Percentiles rank a stretch among this genome's conserved stretches.
Conservation (phyloP, 53 echinoderm and acorn worm genomes). For the Hippasteria phrygiana region DNA sequence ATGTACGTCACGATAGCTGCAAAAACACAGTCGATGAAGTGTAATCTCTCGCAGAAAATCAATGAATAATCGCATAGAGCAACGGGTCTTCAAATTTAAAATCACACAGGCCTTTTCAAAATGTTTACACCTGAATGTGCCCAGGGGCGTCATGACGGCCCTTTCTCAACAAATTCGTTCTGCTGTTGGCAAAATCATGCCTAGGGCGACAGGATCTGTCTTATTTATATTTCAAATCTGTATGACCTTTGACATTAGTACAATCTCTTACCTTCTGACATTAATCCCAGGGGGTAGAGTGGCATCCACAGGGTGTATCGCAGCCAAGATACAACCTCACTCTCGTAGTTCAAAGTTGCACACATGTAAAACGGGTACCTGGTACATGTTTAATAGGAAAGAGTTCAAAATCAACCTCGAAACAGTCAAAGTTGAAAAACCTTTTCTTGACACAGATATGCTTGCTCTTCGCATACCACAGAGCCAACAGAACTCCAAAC, state of each 20-base stretch:
- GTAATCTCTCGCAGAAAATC: not conserved
- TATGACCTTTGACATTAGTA: not conserved
- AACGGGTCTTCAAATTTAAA: too few species aligned
- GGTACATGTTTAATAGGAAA: not conserved
- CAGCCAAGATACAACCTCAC: slow-evolving; percentile 90
- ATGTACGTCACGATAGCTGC: slow-evolving; percentile 75
- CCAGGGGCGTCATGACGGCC: too few species aligned
- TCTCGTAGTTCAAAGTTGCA: slow-evolving; percentile 76
- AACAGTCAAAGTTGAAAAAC: too few species aligned
- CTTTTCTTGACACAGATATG: too few species aligned
- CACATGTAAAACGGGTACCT: slow-evolving; percentile 97
- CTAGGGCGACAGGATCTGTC: too few species aligned
- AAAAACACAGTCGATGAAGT: not conserved
- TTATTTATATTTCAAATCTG: too few species aligned
- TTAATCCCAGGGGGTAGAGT: slow-evolving; percentile 89
- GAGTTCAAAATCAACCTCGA: not conserved
- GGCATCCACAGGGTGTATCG: slow-evolving; percentile 97
- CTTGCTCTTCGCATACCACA: too few species aligned
- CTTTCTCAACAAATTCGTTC: too few species aligned
- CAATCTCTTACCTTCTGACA: slow-evolving; percentile 83
- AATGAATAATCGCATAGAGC: not conserved
- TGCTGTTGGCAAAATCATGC: too few species aligned
- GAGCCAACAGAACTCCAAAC: too few species aligned
- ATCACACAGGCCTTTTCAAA: too few species aligned
- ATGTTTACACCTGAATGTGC: too few species aligned